Evolutionary conservation across 2,113 vertebrate species (phyloP).

Genomic region (Microtus pennsylvanicus): DNA sequence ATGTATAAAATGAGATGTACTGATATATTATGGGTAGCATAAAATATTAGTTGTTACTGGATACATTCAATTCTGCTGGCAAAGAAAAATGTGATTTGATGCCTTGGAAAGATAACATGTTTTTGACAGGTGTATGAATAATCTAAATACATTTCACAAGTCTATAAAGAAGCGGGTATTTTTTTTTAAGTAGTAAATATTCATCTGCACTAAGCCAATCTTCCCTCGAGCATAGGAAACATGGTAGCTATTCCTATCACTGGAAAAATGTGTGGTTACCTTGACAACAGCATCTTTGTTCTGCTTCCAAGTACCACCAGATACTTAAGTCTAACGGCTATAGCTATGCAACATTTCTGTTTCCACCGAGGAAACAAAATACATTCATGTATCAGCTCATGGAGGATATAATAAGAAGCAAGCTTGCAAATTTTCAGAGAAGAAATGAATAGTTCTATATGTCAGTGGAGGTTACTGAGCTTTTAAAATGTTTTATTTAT

Average conservation of each 20-base stretch:
- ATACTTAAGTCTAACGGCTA: constrained; percentile 65
- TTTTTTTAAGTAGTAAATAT: constrained; percentile 69
- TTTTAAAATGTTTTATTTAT: not conserved
- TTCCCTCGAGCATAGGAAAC: constrained; percentile 58
- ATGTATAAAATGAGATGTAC: constrained; percentile 27
- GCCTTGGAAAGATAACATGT: constrained; percentile 50
- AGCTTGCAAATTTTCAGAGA: constrained; percentile 41
- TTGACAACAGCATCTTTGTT: constrained; percentile 72
- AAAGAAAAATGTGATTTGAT: constrained; percentile 31
- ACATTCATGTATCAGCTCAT: constrained; percentile 31
- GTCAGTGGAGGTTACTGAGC: not conserved
- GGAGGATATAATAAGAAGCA: constrained; percentile 60
- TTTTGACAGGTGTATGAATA: constrained; percentile 5
- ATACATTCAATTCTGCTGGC: constrained; percentile 36
- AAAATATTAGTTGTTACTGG: constrained; percentile 26
- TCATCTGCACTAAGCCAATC: constrained; percentile 46
- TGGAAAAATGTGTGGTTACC: constrained; percentile 73
- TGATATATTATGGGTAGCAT: not conserved
- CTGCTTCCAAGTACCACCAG: constrained; percentile 75
- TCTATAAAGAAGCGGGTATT: constrained; percentile 55
- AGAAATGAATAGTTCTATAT: not conserved
- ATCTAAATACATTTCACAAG: constrained; percentile 30
- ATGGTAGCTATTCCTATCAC: constrained; percentile 57
- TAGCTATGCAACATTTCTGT: constrained; percentile 63
- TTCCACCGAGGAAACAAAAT: constrained; percentile 74